Evolutionary conservation across 1,140 invertebrate species (phyloP).

Genomic region (Neodiprion lecontei): DNA sequence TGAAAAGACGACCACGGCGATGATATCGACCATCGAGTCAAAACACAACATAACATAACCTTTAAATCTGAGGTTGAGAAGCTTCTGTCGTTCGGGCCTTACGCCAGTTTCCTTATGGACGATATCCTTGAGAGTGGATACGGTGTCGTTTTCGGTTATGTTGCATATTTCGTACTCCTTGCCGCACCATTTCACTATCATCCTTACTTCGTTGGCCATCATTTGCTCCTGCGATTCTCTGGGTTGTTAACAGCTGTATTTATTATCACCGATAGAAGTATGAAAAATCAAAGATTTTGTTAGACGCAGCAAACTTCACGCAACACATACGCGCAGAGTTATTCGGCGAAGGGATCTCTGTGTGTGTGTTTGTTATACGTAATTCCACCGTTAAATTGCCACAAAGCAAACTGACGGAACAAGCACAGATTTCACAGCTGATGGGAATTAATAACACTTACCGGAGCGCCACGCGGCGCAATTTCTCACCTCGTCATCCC

Average conservation of each 20-base stretch:
- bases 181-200: constrained; percentile 91
- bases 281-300: too few relatives aligned
- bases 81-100: constrained; percentile 88
- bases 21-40: too few relatives aligned
- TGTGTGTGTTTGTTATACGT: too few relatives aligned
- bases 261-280: too few relatives aligned
- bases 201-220: constrained; percentile 60
- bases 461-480: background rate
- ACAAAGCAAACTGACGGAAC: background rate
- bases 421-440: background rate
- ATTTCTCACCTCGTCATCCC: too few relatives aligned
- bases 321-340: too few relatives aligned
- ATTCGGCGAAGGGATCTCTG: too few relatives aligned
- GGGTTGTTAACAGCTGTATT: too few relatives aligned
- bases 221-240: background rate
- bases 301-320: too few relatives aligned
- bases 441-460: background rate
- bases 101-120: constrained; percentile 86
- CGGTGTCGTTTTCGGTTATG: constrained; percentile 74
- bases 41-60: constrained; percentile 64
- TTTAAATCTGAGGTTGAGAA: constrained; percentile 91
- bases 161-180: constrained; percentile 81
- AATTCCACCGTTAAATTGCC: too few relatives aligned
- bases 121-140: constrained; percentile 78
- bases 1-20: too few relatives aligned